Evolutionary conservation across 1,140 invertebrate species (phyloP).

Genomic region (Probaryconus sp.): DNA sequence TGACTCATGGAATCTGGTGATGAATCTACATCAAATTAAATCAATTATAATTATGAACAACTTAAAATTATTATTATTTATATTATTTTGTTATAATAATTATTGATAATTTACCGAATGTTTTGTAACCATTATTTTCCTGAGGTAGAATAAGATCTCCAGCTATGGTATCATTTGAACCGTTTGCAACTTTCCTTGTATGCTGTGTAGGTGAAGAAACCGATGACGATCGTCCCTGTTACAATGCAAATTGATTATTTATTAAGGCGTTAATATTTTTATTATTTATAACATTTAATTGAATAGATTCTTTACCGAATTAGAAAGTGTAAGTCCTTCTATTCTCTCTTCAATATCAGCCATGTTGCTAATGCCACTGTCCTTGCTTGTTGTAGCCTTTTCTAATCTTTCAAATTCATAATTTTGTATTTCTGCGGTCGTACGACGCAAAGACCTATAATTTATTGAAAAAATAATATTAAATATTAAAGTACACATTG

Average conservation of each 20-base stretch:
- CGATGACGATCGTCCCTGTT: constrained; percentile 76
- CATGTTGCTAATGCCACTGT: constrained; percentile 93
- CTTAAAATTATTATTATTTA: too few relatives aligned
- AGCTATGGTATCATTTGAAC: constrained; percentile 74
- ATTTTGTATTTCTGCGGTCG: constrained; percentile 95
- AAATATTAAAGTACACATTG: constrained; percentile 8
- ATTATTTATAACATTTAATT: constrained; percentile 1
- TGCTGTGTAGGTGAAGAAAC: constrained; percentile 77
- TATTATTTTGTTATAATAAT: constrained; percentile 7
- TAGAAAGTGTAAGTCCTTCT: constrained; percentile 77
- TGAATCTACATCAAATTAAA: constrained; percentile 53
- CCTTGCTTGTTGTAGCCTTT: constrained; percentile 90
- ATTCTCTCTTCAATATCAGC: constrained; percentile 81
- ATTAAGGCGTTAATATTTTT: constrained; percentile 1
- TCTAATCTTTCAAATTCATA: constrained; percentile 87
- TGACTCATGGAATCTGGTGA: constrained; percentile 70
- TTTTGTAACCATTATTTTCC: constrained; percentile 76
- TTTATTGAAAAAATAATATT: constrained; percentile 36
- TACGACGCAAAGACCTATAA: constrained; percentile 87
- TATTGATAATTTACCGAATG: constrained; percentile 64
- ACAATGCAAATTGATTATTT: constrained; percentile 9
- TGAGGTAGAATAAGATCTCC: constrained; percentile 75
- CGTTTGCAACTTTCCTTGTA: constrained; percentile 70
- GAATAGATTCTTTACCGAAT: constrained; percentile 67
- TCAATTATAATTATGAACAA: too few relatives aligned